Evolutionary conservation across 2,797 vertebrate genomes (phyloP), one percentile per base, ranked within the genome.

Genomic region (Enteromius thamalakanensis): DNA sequence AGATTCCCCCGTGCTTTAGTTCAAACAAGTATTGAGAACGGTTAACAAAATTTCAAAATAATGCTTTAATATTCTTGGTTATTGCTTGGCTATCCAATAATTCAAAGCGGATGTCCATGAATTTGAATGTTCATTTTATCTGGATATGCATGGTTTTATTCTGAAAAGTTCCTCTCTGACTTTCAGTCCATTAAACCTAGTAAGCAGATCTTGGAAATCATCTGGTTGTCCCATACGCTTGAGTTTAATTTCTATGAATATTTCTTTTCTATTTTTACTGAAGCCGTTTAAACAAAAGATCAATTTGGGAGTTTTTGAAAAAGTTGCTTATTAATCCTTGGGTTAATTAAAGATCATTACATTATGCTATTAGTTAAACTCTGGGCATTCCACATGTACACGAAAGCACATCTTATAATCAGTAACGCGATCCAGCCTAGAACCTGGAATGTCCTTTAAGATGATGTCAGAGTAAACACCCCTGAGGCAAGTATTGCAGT

Each of bases 391-490:
- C 58, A 80, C 51, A 68, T 34, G 21, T 37, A 49, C 3, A 17
- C 21, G 53, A 15, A 65, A 26, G 32, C 6, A 51, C 8, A n/a
- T 29, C 15, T 62, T 64, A 1, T 53, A 62, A 72, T 60, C 26
- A 70, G 10, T 75, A 40, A 69, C 32, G 4, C 42, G 65, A 79
- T 29, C 3, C 10, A 26, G 14, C 49, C 32, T 29, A 29, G 26
- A 2, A 21, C 12, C 62, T 76, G 49, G 51, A 87, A 85, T 85
- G 79, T 88, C 84, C 71, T 84, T 15, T 17, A 2, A 0, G 34
- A n/a, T 88, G 82, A 87, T 58, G 79, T 76, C 76, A 87, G 19
- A 68, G 5, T 71, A 51, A 78, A 67, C 26, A 77, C 45, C 19
- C 14, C 21, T 19, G 14, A 58, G 6, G 8, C 6, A 45, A 49